Evolutionary conservation across 2,888 invertebrate species (phyloP).

Genomic region (Melikaiella ostensackeni): DNA sequence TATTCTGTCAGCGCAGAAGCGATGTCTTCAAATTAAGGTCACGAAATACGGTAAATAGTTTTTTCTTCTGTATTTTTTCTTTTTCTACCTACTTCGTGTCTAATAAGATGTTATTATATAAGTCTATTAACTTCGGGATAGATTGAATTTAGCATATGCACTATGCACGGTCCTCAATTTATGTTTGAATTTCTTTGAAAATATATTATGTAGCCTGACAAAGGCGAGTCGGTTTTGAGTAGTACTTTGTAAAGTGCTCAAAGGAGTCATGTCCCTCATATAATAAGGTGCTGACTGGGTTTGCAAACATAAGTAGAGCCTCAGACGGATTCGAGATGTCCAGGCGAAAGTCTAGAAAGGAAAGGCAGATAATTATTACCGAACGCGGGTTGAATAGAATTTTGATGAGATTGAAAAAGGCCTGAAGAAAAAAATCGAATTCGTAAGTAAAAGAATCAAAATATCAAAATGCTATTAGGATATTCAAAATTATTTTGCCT

Average conservation of each 20-base stretch:
- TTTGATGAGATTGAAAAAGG: too few relatives aligned
- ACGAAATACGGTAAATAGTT: not conserved
- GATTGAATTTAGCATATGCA: not conserved
- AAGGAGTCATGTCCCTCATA: slow-evolving; percentile 20
- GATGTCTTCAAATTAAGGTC: not conserved
- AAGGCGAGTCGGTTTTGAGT: slow-evolving; percentile 9
- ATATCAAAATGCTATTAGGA: too few relatives aligned
- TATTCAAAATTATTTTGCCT: too few relatives aligned
- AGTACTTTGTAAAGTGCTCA: not conserved
- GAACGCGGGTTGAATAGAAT: too few relatives aligned
- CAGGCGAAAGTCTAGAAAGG: too few relatives aligned
- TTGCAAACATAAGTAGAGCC: not conserved
- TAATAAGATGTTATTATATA: not conserved
- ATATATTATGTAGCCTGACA: not conserved
- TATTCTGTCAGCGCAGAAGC: not conserved
- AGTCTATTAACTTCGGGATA: not conserved
- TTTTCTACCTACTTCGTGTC: not conserved
- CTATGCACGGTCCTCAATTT: not conserved
- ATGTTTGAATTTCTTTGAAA: slow-evolving; percentile 25
- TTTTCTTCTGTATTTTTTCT: not conserved
- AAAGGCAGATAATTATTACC: not conserved
- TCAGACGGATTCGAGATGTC: too few relatives aligned
- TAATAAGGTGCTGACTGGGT: not conserved
- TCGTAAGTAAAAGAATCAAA: too few relatives aligned
- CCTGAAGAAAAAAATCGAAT: too few relatives aligned